Base-by-base conservation (phyloP, 2,888 invertebrate genomes). In the Eugnorisma glareosa region DNA sequence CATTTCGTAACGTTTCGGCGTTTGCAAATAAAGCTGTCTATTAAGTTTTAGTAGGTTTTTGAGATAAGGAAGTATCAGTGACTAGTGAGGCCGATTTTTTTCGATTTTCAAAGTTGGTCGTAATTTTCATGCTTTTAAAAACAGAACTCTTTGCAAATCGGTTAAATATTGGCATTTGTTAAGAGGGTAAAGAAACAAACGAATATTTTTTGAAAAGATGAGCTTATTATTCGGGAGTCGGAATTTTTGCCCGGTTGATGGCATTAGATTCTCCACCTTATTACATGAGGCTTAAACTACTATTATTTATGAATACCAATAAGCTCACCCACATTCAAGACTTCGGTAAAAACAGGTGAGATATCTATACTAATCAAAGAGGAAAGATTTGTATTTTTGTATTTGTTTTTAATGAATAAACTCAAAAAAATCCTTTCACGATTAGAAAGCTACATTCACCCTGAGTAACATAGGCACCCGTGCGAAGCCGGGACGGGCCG, bases 1-100 rank as follows among this genome's bases (percentile, higher is more conserved):
- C 48, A 78, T 81, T 77, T 67, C 48, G 61, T 37, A 68, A 61
- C n/a, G 31, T 70, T 71, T 73, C 69, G 72, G 61, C 75, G 54
- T 75, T 75, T 73, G 43, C 74, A 67, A 68, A 82, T 63, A 67
- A 63, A 67, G 59, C 24, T 48, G 67, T 59, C 5, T 6, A 7
- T 66, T 67, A 21, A 51, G 51, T 61, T 68, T 76, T 75, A 61
- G 57, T 74, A 76, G 67, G 61, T 73, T 57, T 73, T 68, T 66
- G 71, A 54, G 66, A 74, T 69, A 73, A 51, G 48, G 15, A 75
- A 74, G 54, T 59, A 5, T 24, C 15, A 70, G 67, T n/a, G 51
- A 5, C 18, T 11, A 70, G 67, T n/a, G 51, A 28, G 24, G 28
- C 1, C 24, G 8, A n/a, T 1, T 31, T n/a, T 59, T 37, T 57